These are phyloP conservation scores for Synanceia verrucosa DNA, from an alignment of 2,797 vertebrate species.

Conservation along the genomic window DNA sequence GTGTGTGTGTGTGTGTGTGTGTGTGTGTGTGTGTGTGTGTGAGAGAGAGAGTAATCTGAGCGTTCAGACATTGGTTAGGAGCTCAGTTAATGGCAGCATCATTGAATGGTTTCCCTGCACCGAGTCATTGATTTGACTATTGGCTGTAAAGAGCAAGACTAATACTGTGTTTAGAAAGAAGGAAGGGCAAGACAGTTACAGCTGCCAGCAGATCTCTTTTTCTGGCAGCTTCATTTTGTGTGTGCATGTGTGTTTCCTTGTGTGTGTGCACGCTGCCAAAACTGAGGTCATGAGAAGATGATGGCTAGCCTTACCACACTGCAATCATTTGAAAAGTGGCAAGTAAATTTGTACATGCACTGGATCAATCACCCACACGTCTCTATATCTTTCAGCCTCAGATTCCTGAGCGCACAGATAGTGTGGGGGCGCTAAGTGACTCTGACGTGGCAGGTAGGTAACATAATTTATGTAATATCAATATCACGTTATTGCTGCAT, in stretches of 20 bases:
- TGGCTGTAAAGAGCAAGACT: conserved; percentile 42
- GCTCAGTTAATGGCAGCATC: conserved; percentile 20
- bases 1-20: conserved; percentile 2
- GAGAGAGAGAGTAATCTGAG: conserved; percentile 9
- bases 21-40: conserved; percentile 1
- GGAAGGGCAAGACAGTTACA: conserved; percentile 28
- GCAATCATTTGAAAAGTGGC: no score
- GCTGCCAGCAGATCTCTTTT: conserved; percentile 22
- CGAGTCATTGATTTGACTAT: conserved; percentile 44
- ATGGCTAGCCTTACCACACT: conserved; percentile 19
- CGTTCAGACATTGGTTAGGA: conserved; percentile 8
- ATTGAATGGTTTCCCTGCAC: conserved; percentile 18
- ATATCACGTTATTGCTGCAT: background rate
- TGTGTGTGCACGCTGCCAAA: conserved; percentile 7
- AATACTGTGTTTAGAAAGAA: conserved; percentile 30
- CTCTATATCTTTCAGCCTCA: conserved; percentile 75
- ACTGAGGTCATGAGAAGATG: conserved; percentile 37
- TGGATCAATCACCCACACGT: conserved; percentile 21
- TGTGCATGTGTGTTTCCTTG: conserved; percentile 10
- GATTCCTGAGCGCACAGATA: conserved; percentile 80
- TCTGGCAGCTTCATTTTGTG: conserved; percentile 25
- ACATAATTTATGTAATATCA: conserved; percentile 12
- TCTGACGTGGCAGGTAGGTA: conserved; percentile 70
- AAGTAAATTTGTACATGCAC: no score
- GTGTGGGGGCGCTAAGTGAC: conserved; percentile 65